phyloP scores from a whole-genome alignment of 2,113 vertebrate genomes.

The Heteronetta atricapilla region DNA sequence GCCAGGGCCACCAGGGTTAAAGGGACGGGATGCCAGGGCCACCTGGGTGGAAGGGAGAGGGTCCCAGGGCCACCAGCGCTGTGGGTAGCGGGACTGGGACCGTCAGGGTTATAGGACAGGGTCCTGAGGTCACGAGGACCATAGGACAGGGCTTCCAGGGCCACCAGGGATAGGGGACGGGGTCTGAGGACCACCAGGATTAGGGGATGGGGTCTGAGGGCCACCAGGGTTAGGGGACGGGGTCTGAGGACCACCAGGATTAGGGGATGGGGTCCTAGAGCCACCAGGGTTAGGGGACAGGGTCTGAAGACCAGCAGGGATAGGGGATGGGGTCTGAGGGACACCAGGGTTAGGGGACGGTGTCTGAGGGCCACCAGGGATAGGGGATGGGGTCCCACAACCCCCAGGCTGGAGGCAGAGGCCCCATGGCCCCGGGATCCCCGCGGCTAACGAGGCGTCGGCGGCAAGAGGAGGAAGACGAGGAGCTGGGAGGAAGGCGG shows the following conservation, averaged over 20 bases:
- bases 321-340: neutral
- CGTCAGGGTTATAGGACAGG: neutral
- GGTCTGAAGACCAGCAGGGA: neutral
- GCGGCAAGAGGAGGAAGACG: neutral
- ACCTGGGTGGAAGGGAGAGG: neutral
- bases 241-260: neutral
- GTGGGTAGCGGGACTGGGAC: neutral
- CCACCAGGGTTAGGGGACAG: neutral
- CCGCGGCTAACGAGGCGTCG: rapidly evolving
- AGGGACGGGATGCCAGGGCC: neutral
- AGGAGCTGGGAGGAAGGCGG: neutral
- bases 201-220: neutral
- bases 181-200: neutral
- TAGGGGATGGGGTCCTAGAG: neutral
- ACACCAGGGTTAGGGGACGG: neutral
- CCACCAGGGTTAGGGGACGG: neutral
- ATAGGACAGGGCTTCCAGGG: neutral
- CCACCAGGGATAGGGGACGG: neutral
- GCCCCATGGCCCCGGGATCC: neutral
- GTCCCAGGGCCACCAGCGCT: neutral
- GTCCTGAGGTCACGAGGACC: neutral
- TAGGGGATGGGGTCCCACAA: neutral
- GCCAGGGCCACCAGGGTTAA: neutral
- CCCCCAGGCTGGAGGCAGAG: neutral
- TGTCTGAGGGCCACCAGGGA: neutral